Evolutionary conservation across 2,888 invertebrate genomes (phyloP).

Genomic region (Microchrysa polita): DNA sequence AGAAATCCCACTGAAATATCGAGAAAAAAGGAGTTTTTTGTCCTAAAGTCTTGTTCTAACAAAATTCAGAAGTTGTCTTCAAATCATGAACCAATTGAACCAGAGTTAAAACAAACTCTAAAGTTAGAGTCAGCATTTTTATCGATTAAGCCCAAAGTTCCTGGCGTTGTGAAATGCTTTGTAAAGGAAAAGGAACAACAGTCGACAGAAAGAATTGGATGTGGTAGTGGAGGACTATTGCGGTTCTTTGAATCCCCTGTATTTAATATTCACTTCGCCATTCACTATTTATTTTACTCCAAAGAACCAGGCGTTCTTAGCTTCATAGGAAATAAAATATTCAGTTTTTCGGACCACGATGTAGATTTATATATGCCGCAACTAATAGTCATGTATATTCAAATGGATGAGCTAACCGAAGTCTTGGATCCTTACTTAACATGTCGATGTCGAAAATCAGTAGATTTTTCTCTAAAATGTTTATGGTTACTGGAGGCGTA

Average conservation of each 20-base stretch:
- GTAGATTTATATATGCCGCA: conserved; percentile 99
- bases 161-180: conserved; percentile 64
- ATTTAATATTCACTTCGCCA: conserved; percentile 98
- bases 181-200: conserved; percentile 57
- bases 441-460: conserved; percentile 89
- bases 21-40: conserved; percentile 63
- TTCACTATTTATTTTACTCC: conserved; percentile 97
- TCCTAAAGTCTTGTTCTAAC: conserved; percentile 60
- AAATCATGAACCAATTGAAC: conserved; percentile 50
- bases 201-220: conserved; percentile 57
- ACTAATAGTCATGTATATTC: conserved; percentile 97
- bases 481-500: conserved; percentile 97
- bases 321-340: conserved; percentile 97
- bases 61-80: conserved; percentile 61
- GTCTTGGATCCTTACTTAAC: conserved; percentile 85
- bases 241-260: conserved; percentile 96
- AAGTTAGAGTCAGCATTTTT: conserved; percentile 58
- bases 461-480: conserved; percentile 95
- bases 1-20: conserved; percentile 63
- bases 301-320: conserved; percentile 98
- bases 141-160: conserved; percentile 59
- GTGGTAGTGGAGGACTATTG: conserved; percentile 62
- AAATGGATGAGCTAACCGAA: conserved; percentile 97
- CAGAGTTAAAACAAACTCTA: conserved; percentile 52
- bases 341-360: conserved; percentile 90